phyloP scores from a whole-genome alignment of 2,797 vertebrate species.

The Threskiornis aethiopicus region DNA sequence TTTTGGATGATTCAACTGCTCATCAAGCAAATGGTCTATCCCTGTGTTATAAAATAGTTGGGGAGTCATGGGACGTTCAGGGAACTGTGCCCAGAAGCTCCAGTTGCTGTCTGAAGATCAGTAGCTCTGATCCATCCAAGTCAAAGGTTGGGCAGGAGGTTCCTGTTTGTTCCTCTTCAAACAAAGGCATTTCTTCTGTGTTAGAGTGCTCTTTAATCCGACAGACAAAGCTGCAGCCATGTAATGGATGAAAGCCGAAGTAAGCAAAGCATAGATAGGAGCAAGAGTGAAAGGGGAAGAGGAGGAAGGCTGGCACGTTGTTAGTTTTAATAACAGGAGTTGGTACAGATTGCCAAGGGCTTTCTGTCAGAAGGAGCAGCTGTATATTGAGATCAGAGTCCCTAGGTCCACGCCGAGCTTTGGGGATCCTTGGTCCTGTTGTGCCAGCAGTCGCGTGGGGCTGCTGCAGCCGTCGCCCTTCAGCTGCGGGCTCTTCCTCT shows the following conservation, averaged over 20 bases:
- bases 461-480: too few relatives aligned
- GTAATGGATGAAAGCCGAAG: background rate
- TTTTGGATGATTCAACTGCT: constrained; percentile 25
- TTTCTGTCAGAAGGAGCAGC: background rate
- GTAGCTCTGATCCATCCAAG: background rate
- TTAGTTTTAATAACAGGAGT: background rate
- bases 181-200: background rate
- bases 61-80: background rate
- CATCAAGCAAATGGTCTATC: background rate
- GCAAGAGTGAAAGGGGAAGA: background rate
- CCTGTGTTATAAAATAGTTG: background rate
- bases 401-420: too few relatives aligned
- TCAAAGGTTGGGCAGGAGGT: background rate
- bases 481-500: background rate
- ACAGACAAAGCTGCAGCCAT: background rate
- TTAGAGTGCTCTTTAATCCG: background rate
- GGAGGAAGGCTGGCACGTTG: background rate
- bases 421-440: background rate
- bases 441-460: rapidly evolving
- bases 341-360: background rate
- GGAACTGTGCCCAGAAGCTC: constrained; percentile 23
- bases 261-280: background rate
- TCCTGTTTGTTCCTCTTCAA: background rate
- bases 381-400: background rate
- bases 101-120: constrained; percentile 8